phyloP scores from a whole-genome alignment of 2,113 vertebrate genomes.

The Cynocephalus volans region DNA sequence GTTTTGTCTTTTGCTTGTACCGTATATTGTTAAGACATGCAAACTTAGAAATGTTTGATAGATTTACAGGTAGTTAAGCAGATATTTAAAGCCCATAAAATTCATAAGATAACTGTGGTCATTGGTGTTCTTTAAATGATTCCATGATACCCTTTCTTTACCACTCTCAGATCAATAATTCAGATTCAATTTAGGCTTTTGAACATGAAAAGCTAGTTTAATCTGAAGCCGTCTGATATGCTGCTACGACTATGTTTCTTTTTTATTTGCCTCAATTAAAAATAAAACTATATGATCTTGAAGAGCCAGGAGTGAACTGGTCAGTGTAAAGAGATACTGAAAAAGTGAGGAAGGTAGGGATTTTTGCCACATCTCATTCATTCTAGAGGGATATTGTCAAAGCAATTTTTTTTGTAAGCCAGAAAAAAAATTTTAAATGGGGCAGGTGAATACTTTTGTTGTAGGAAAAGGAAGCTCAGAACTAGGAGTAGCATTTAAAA shows the following conservation, averaged over 20 bases:
- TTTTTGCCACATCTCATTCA: neutral
- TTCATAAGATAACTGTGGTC: neutral
- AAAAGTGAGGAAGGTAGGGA: neutral
- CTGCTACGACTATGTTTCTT: neutral
- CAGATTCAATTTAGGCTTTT: neutral
- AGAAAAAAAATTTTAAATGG: neutral
- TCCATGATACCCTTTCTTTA: neutral
- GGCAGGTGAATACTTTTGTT: neutral
- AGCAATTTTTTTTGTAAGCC: neutral
- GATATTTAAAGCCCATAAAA: neutral
- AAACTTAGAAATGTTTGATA: neutral
- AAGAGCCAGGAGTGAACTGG: neutral
- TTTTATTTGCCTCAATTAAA: neutral
- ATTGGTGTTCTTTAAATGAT: neutral
- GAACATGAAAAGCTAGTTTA: neutral
- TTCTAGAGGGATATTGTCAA: neutral
- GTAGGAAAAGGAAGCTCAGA: neutral
- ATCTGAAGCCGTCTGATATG: neutral
- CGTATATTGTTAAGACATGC: neutral
- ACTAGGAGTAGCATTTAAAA: neutral
- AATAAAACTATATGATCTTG: neutral
- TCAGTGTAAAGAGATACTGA: neutral
- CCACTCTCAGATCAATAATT: neutral
- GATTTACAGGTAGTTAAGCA: neutral
- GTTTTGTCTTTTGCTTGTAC: slow-evolving; percentile 1